Evolutionary conservation across 92 coral and sea anemone species (phyloP).

Genomic region (Phenganax subtilis): DNA sequence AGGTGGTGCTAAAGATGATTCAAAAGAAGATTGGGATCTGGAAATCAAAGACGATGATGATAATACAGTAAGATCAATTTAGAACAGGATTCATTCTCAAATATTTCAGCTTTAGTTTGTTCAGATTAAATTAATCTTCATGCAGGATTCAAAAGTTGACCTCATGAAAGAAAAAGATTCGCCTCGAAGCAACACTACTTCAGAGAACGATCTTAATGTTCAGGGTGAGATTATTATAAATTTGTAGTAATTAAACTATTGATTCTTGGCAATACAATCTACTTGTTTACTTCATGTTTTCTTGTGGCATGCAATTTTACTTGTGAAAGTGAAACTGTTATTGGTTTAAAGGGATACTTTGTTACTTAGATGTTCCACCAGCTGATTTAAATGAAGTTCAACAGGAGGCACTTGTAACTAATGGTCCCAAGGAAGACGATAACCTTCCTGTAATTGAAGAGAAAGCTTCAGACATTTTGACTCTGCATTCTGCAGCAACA

Average conservation of each 20-base stretch:
- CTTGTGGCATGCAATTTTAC: background rate
- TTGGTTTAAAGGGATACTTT: background rate
- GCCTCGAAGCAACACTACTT: no score
- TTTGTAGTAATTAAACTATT: no score
- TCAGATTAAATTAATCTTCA: no score
- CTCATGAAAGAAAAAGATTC: no score
- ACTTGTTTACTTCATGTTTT: no score
- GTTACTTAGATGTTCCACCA: background rate
- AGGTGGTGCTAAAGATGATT: conserved; percentile 43
- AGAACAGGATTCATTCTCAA: background rate
- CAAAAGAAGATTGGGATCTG: conserved; percentile 43
- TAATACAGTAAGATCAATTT: conserved; percentile 5
- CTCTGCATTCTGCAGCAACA: no score
- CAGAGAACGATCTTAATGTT: no score
- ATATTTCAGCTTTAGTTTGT: no score
- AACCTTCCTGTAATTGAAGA: conserved; percentile 9
- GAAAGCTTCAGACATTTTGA: background rate
- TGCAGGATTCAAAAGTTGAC: no score
- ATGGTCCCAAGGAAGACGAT: background rate
- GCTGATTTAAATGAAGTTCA: background rate
- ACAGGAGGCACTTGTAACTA: background rate
- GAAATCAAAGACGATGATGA: conserved; percentile 20
- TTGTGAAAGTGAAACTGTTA: background rate
- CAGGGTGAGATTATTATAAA: no score
- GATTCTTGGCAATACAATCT: no score